These are phyloP conservation scores for Lordiphosa andalusiaca DNA, from an alignment of 2,888 invertebrate genomes.

Conservation along the genomic window DNA sequence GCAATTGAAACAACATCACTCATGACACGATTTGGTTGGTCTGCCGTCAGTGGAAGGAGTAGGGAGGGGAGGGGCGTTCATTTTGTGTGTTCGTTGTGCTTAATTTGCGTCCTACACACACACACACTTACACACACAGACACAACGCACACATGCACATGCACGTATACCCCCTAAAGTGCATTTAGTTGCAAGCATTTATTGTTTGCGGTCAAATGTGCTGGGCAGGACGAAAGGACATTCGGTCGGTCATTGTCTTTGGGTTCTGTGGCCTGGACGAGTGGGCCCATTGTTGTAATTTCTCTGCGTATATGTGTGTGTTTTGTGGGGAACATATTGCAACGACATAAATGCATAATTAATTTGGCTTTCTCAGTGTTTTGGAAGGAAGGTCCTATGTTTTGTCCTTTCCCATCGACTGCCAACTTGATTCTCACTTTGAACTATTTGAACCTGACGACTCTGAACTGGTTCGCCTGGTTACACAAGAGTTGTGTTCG, in stretches of 20 bases:
- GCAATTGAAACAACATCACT: slow-evolving; percentile 77
- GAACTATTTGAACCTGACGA: slow-evolving; percentile 39
- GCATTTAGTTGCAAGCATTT: slow-evolving; percentile 76
- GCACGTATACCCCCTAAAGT: slow-evolving; percentile 60
- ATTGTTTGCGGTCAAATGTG: slow-evolving; percentile 73
- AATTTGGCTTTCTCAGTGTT: slow-evolving; percentile 67
- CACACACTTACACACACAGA: slow-evolving; percentile 13
- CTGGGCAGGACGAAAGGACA: slow-evolving; percentile 35
- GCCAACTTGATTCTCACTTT: slow-evolving; percentile 47
- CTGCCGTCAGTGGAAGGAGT: slow-evolving; percentile 21
- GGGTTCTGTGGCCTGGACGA: slow-evolving; percentile 41
- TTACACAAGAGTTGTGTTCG: slow-evolving; percentile 16
- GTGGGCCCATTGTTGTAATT: slow-evolving; percentile 52
- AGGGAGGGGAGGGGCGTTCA: slow-evolving; percentile 36
- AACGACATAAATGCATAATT: slow-evolving; percentile 77
- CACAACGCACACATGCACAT: slow-evolving; percentile 19
- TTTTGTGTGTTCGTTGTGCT: slow-evolving; percentile 68
- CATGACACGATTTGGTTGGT: slow-evolving; percentile 71
- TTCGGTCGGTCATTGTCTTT: slow-evolving; percentile 50
- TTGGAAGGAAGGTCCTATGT: slow-evolving; percentile 13
- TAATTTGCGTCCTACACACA: slow-evolving; percentile 61
- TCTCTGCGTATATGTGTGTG: slow-evolving; percentile 19
- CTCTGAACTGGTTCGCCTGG: slow-evolving; percentile 15
- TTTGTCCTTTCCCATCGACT: slow-evolving; percentile 28
- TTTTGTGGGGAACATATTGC: slow-evolving; percentile 60